Conservation (phyloP, 2,113 vertebrate genomes). For the Chloropsis hardwickii region DNA sequence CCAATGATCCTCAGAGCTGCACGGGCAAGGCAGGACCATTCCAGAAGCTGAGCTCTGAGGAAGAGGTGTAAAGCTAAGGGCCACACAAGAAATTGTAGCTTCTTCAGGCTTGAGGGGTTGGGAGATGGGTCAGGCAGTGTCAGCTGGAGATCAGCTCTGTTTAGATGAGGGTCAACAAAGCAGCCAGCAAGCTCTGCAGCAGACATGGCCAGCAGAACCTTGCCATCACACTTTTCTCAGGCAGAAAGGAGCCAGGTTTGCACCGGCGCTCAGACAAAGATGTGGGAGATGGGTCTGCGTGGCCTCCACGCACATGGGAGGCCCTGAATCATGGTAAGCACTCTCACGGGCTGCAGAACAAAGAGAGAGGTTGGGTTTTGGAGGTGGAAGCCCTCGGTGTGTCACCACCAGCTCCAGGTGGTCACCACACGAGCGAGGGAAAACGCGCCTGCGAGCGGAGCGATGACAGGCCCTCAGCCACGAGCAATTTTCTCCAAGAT, state of each 20-base stretch:
- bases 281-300: background rate
- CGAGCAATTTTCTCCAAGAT: background rate
- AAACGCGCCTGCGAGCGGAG: background rate
- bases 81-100: background rate
- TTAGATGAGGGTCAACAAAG: background rate
- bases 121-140: background rate
- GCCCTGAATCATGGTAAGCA: background rate
- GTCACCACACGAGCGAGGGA: background rate
- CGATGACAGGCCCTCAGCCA: background rate
- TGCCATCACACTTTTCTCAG: background rate
- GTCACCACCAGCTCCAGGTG: conserved; percentile 14
- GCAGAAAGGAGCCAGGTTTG: background rate
- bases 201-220: background rate
- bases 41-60: background rate
- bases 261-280: background rate
- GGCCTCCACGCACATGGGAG: fast-evolving
- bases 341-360: background rate
- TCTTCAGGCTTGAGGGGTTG: background rate
- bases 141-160: background rate
- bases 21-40: background rate
- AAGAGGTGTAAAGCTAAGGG: background rate
- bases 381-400: fast-evolving
- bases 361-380: background rate
- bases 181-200: background rate
- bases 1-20: background rate